Percentiles rank a stretch among this genome's conserved stretches.
Conservation (phyloP, 2,113 vertebrate genomes). For the Clarias magur region DNA sequence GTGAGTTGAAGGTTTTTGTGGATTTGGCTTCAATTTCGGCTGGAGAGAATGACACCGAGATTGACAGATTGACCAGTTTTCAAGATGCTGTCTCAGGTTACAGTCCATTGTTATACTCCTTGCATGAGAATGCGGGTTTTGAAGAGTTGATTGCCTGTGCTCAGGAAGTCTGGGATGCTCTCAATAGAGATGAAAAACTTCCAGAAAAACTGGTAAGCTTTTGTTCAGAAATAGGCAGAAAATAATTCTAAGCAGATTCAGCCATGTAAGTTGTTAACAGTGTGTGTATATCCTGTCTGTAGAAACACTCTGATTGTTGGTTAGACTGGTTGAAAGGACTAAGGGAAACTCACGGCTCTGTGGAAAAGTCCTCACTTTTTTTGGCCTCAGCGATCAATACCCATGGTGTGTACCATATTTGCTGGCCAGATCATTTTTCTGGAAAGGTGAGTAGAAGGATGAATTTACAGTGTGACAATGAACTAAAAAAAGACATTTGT, state of each 20-base stretch:
- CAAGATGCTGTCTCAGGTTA: constrained; percentile 73
- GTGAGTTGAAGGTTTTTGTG: constrained; percentile 70
- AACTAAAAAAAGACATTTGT: neutral
- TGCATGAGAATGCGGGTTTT: constrained; percentile 55
- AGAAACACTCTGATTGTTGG: constrained; percentile 68
- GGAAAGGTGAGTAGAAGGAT: constrained; percentile 55
- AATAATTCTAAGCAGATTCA: neutral
- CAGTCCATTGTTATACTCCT: constrained; percentile 67
- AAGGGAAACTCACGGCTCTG: constrained; percentile 75
- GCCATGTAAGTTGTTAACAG: neutral
- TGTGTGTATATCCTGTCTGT: constrained; percentile 20
- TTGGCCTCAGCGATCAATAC: constrained; percentile 71
- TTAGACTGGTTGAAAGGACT: constrained; percentile 71
- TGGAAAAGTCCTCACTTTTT: constrained; percentile 74
- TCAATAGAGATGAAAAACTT: constrained; percentile 66
- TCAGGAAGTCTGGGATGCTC: constrained; percentile 66
- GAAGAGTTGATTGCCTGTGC: constrained; percentile 60
- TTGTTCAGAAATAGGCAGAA: neutral
- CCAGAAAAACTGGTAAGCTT: constrained; percentile 67
- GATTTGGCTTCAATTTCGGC: constrained; percentile 75
- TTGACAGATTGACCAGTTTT: constrained; percentile 73
- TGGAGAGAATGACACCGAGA: constrained; percentile 75
- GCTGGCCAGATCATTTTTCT: constrained; percentile 56
- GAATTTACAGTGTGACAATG: neutral
- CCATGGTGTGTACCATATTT: constrained; percentile 69